Conservation (phyloP, 2,797 vertebrate genomes). For the Acanthis flammea region DNA sequence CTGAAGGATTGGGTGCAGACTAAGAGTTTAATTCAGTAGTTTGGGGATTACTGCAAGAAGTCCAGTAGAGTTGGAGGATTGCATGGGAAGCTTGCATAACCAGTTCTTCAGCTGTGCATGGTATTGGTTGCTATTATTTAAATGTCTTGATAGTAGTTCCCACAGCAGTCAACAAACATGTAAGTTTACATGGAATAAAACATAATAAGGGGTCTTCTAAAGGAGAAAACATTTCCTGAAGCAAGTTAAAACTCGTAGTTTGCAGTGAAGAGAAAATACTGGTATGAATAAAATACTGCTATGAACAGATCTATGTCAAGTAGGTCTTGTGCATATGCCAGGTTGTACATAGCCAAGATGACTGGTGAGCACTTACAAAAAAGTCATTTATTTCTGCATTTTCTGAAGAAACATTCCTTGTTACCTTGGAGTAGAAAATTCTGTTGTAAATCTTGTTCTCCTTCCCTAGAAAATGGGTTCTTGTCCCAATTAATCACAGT, state of each 20-base stretch:
- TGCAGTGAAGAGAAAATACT: background rate
- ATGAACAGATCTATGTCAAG: background rate
- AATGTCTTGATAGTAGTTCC: background rate
- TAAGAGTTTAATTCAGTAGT: background rate
- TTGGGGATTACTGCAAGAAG: background rate
- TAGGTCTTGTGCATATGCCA: background rate
- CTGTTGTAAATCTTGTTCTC: background rate
- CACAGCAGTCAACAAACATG: background rate
- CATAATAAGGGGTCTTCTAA: background rate
- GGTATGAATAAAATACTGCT: background rate
- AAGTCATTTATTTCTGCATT: background rate
- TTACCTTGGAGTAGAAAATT: background rate
- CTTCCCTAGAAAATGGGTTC: conserved; percentile 68
- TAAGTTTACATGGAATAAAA: background rate
- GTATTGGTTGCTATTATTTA: background rate
- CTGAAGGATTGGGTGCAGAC: background rate
- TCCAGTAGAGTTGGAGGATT: background rate
- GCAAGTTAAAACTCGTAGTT: background rate
- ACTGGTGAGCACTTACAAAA: background rate
- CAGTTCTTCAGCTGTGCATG: background rate
- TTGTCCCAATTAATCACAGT: conserved; percentile 74
- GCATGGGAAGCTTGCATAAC: background rate
- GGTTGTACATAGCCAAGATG: background rate
- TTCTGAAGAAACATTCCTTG: background rate
- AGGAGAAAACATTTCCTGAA: background rate